Base-by-base conservation (phyloP, 2,888 invertebrate genomes). In the Parnassius apollo region DNA sequence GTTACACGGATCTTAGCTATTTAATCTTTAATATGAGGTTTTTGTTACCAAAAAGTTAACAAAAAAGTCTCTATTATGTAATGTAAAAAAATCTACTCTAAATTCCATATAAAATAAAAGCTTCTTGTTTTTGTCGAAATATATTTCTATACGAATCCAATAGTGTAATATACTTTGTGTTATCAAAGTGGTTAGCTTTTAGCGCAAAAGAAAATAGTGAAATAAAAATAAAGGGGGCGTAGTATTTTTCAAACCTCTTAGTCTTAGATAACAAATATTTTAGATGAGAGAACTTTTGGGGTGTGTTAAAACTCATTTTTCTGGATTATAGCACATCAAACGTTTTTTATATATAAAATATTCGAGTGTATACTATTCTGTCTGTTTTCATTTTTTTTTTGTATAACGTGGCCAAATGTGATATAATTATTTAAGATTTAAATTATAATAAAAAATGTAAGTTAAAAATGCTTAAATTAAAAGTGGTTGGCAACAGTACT, bases 211-310 rank as follows among this genome's bases (percentile, higher is more conserved):
- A 64, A 59, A 64, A 59, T 59, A 64, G n/a, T n/a, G n/a, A n/a
- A n/a, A n/a, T n/a, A n/a, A n/a, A n/a, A n/a, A n/a, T 64, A 52
- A 52, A 63, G 59, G 60, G 63, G 53, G 54, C 42, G 60, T 57
- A 49, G 8, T 60, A 57, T 64, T 57, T 64, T 64, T 59, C 64
- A 52, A 57, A 53, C 53, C 60, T 64, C 64, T 57, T 57, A 57
- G 59, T 57, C 44, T 57, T 53, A 18, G 57, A 57, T 60, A 64
- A 64, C 64, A 64, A 64, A 64, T 64, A 64, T 60, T 60, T 64
- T 53, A 64, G 64, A 60, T 9, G 51, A 42, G 57, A 53, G 62
- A 53, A 64, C 18, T 64, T 64, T 64, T 51, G 46, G 52, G 52
- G 45, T 51, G 63, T 51, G 56, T 59, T 42, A 48, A 49, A 56